Percentiles rank a stretch among this genome's conserved stretches.
Evolutionary conservation across 2,888 invertebrate species (phyloP).

Genomic region (Schizotus pectinicornis): DNA sequence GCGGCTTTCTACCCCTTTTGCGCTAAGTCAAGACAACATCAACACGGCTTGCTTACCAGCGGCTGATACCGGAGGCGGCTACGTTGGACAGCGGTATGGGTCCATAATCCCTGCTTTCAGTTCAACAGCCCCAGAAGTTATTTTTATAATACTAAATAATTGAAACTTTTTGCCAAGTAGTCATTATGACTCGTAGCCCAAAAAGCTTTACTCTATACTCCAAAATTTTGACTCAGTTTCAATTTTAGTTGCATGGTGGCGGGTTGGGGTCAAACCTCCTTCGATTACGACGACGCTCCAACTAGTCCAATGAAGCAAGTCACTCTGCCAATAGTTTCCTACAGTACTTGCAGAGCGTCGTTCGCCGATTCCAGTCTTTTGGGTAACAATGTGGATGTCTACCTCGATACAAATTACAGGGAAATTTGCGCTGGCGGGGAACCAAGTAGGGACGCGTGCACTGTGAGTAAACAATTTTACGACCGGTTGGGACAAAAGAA

Average conservation of each 20-base stretch:
- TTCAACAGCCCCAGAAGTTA: too few species aligned
- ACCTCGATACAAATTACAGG: constrained; percentile 45
- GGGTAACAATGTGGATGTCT: constrained; percentile 47
- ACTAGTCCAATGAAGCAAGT: constrained; percentile 75
- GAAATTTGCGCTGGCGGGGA: constrained; percentile 55
- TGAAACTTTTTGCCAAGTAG: too few species aligned
- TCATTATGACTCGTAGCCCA: too few species aligned
- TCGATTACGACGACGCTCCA: constrained; percentile 55
- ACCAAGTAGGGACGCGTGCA: constrained; percentile 50
- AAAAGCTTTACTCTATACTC: too few species aligned
- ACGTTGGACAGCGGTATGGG: constrained; percentile 36
- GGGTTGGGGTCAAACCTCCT: constrained; percentile 91
- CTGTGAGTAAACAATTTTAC: constrained; percentile 40
- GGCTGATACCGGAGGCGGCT: constrained; percentile 45
- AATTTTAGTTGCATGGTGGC: constrained; percentile 69
- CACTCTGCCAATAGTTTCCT: constrained; percentile 73
- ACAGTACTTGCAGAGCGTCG: constrained; percentile 57
- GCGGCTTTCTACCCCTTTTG: constrained; percentile 67
- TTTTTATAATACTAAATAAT: too few species aligned
- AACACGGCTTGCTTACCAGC: constrained; percentile 68
- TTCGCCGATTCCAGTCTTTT: constrained; percentile 42
- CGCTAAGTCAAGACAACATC: constrained; percentile 64
- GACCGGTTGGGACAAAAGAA: too few species aligned
- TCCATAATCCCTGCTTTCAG: constrained; percentile 3
- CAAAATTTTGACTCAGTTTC: too few species aligned